These are phyloP conservation scores for Strongylocentrotus purpuratus DNA, from an alignment of 35 echinoderm and acorn worm species.

Conservation along the genomic window DNA sequence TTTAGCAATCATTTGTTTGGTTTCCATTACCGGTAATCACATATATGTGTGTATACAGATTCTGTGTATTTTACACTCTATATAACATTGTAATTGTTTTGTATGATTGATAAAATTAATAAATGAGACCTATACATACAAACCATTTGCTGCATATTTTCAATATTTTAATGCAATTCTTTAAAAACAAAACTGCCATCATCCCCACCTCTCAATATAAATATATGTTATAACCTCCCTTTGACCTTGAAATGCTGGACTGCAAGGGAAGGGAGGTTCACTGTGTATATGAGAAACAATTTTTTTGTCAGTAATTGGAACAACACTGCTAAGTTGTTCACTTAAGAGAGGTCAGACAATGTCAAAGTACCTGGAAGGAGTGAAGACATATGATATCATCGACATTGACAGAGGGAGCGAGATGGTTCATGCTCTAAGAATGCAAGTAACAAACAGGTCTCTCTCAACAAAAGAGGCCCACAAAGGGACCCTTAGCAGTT, in stretches of 20 bases:
- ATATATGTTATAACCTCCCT: background rate
- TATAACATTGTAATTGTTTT: no score
- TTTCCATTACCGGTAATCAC: no score
- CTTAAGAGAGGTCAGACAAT: slow-evolving; percentile 13
- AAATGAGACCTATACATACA: no score
- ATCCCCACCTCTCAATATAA: no score
- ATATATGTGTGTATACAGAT: no score
- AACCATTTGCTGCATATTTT: no score
- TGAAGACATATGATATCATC: background rate
- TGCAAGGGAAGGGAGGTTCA: background rate
- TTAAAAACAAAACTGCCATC: no score
- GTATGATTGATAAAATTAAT: no score
- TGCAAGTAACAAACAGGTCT: background rate
- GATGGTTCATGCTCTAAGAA: slow-evolving; percentile 17
- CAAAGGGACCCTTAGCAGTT: background rate
- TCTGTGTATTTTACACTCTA: no score
- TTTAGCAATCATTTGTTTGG: no score
- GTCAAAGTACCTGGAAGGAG: slow-evolving; percentile 1
- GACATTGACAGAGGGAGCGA: background rate
- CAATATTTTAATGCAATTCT: no score
- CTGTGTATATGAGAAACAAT: background rate
- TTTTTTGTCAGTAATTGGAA: background rate
- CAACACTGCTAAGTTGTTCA: background rate
- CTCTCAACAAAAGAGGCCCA: background rate
- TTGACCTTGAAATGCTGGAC: background rate